phyloP scores from a whole-genome alignment of 2,888 invertebrate species.

The Hesperia comma region DNA sequence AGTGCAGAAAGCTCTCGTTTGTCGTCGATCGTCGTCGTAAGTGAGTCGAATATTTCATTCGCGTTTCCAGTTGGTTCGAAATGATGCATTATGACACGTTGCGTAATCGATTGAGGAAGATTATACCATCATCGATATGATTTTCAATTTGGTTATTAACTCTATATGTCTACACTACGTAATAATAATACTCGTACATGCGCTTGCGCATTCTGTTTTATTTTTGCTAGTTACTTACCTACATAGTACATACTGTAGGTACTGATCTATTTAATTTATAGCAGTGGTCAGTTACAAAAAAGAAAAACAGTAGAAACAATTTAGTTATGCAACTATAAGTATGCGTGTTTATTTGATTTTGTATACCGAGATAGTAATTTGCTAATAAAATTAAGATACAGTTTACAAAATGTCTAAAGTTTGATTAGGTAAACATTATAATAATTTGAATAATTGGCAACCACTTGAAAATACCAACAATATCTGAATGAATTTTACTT shows the following conservation, averaged over 20 bases:
- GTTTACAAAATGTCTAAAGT: too few species aligned
- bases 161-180: background rate
- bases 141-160: slow-evolving; percentile 7
- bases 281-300: background rate
- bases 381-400: too few species aligned
- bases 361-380: too few species aligned
- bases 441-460: too few species aligned
- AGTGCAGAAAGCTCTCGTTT: slow-evolving; percentile 6
- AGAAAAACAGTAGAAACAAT: too few species aligned
- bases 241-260: background rate
- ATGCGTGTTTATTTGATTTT: too few species aligned
- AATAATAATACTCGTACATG: background rate
- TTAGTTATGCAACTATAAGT: too few species aligned
- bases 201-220: background rate
- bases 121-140: slow-evolving; percentile 1
- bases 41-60: slow-evolving; percentile 12
- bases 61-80: slow-evolving; percentile 22
- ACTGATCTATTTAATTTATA: too few species aligned
- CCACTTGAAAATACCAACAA: too few species aligned
- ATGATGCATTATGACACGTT: slow-evolving; percentile 11
- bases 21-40: background rate
- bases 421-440: too few species aligned
- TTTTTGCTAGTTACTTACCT: too few species aligned
- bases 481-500: too few species aligned
- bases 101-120: slow-evolving; percentile 17